A percentile compares a stretch with the other conserved stretches of the same genome.
Conservation (phyloP, 2,797 vertebrate genomes). For the Alca torda region DNA sequence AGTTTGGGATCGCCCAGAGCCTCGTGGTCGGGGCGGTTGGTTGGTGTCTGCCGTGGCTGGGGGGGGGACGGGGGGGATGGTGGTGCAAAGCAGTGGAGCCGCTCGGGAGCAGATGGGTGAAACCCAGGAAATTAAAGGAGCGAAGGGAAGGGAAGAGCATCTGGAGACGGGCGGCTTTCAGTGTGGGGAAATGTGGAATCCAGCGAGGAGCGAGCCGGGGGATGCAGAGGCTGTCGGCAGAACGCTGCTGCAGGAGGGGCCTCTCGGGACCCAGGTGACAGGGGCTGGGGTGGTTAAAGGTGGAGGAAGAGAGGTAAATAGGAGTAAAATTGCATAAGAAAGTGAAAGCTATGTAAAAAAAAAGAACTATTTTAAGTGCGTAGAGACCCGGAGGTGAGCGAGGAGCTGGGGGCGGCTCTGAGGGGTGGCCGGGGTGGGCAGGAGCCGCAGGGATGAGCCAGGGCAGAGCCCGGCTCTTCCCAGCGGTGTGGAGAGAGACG, state of each 20-base stretch:
- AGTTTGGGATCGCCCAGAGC: fast-evolving
- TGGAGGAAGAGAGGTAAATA: background rate
- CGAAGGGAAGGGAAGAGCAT: background rate
- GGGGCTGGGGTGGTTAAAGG: background rate
- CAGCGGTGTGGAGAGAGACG: background rate
- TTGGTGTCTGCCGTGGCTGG: background rate
- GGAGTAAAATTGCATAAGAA: background rate
- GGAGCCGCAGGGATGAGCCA: background rate
- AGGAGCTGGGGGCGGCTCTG: background rate
- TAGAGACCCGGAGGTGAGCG: background rate
- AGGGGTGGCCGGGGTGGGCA: background rate
- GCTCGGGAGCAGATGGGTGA: background rate
- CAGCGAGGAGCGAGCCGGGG: background rate
- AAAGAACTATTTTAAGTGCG: background rate
- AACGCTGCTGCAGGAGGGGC: background rate
- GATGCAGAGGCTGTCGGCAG: background rate
- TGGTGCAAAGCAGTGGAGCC: background rate
- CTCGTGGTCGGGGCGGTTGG: fast-evolving
- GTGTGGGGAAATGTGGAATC: background rate
- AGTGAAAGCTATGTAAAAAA: background rate
- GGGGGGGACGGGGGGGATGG: background rate
- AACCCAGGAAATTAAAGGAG: fast-evolving
- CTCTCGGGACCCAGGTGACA: background rate
- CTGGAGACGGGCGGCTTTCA: fast-evolving
- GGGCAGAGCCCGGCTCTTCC: background rate